phyloP scores from a whole-genome alignment of 37 sponge, comb jelly and placozoan species.

The Crambe crambe region DNA sequence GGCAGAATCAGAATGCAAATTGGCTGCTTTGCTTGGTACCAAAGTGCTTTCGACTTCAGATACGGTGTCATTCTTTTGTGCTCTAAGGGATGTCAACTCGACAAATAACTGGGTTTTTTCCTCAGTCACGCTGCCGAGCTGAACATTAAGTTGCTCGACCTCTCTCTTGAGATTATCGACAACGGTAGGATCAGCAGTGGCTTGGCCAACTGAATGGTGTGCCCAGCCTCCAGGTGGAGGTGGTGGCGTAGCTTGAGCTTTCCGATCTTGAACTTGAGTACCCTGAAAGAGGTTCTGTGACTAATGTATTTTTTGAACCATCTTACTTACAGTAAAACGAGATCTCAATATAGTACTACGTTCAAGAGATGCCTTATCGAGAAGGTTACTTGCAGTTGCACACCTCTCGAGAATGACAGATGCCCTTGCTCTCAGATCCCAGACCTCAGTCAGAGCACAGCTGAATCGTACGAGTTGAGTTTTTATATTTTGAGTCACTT shows the following conservation, averaged over 20 bases:
- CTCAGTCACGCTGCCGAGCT: background rate
- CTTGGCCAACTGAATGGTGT: background rate
- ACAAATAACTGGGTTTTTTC: background rate
- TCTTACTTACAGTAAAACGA: background rate
- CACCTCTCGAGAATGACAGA: background rate
- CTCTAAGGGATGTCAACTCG: background rate
- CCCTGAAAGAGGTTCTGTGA: too few species aligned
- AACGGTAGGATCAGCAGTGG: background rate
- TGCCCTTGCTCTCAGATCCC: background rate
- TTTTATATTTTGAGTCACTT: conserved; percentile 2
- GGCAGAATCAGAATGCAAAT: background rate
- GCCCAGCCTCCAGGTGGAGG: conserved; percentile 8
- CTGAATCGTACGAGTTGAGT: background rate
- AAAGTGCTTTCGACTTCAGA: background rate
- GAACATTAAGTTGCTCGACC: background rate
- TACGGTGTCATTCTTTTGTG: background rate
- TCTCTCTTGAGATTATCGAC: conserved; percentile 11
- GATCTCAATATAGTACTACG: background rate
- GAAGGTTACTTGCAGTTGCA: background rate
- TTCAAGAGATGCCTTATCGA: background rate
- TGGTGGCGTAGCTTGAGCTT: background rate
- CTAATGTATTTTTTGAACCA: too few species aligned
- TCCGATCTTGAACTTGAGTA: background rate
- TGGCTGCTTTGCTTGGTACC: background rate
- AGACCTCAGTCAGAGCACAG: background rate